Conservation (phyloP, 2,888 invertebrate genomes). For the Callosobruchus maculatus region DNA sequence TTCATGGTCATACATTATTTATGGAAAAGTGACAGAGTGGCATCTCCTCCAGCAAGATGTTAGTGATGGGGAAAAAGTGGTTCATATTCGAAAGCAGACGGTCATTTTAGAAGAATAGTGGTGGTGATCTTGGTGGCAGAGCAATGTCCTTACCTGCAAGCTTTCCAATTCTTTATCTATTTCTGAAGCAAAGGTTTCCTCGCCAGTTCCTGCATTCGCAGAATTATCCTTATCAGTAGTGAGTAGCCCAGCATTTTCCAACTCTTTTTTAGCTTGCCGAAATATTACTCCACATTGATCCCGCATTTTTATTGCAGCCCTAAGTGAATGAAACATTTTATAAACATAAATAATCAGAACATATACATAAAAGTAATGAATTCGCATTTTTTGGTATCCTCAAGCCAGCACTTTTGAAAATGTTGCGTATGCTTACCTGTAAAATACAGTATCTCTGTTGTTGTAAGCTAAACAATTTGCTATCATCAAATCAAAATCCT, state of each 20-base stretch:
- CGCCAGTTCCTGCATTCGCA: conserved; percentile 23
- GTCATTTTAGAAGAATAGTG: too few relatives aligned
- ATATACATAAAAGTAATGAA: too few relatives aligned
- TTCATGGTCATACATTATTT: too few relatives aligned
- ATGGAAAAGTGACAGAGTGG: too few relatives aligned
- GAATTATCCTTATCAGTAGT: conserved; percentile 43
- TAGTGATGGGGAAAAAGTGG: too few relatives aligned
- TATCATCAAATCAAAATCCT: conserved; percentile 94
- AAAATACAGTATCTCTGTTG: conserved; percentile 91
- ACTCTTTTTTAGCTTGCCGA: conserved; percentile 72
- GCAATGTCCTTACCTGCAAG: conserved; percentile 37
- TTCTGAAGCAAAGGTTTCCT: conserved; percentile 53
- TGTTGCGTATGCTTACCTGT: conserved; percentile 60
- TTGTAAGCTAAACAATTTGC: conserved; percentile 94
- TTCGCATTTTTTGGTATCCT: too few relatives aligned
- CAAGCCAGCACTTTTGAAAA: too few relatives aligned
- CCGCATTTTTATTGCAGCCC: conserved; percentile 60
- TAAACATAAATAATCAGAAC: too few relatives aligned
- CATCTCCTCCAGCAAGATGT: too few relatives aligned
- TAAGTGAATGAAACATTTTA: conserved; percentile 9
- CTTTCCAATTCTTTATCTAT: conserved; percentile 56
- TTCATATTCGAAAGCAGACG: too few relatives aligned
- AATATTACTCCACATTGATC: conserved; percentile 83
- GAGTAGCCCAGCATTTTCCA: conserved; percentile 59
- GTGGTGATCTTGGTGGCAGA: not conserved